Conservation (phyloP, 2,797 vertebrate genomes). For the Sciaenops ocellatus region DNA sequence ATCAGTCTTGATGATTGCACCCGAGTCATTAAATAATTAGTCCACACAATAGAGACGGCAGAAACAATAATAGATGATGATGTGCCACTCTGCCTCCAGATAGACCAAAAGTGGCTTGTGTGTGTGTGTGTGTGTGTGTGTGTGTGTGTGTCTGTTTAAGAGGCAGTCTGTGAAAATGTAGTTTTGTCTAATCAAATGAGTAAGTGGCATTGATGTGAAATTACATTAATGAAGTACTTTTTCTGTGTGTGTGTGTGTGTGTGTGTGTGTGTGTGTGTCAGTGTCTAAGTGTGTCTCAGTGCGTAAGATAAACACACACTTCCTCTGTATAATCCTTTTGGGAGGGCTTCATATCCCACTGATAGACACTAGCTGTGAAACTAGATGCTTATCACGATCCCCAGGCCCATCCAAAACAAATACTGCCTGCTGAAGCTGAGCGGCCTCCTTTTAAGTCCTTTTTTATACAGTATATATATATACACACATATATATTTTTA, state of each 20-base stretch:
- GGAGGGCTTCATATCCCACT: conserved; percentile 78
- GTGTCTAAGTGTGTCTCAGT: conserved; percentile 45
- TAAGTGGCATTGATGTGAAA: conserved; percentile 61
- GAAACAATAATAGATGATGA: conserved; percentile 63
- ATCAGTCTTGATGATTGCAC: conserved; percentile 60
- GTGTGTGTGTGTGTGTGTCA: conserved; percentile 34
- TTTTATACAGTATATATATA: not conserved
- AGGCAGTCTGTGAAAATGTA: conserved; percentile 38
- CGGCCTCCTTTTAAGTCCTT: conserved; percentile 7
- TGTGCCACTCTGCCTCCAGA: conserved; percentile 42
- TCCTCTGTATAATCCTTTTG: conserved; percentile 77
- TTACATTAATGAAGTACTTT: conserved; percentile 69
- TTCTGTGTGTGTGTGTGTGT: conserved; percentile 43
- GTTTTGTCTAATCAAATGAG: conserved; percentile 57
- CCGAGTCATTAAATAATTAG: conserved; percentile 73
- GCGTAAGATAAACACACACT: conserved; percentile 78
- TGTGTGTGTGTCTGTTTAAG: conserved; percentile 13
- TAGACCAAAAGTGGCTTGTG: conserved; percentile 15
- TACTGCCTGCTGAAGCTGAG: conserved; percentile 51
- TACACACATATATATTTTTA: not conserved
- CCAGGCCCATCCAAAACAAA: conserved; percentile 72
- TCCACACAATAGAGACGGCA: conserved; percentile 50
- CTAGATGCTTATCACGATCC: conserved; percentile 77
- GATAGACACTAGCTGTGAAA: conserved; percentile 79
- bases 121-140: conserved; percentile 15